These are phyloP conservation scores for Tenodera sinensis DNA, from an alignment of 2,888 invertebrate genomes.

Conservation along the genomic window DNA sequence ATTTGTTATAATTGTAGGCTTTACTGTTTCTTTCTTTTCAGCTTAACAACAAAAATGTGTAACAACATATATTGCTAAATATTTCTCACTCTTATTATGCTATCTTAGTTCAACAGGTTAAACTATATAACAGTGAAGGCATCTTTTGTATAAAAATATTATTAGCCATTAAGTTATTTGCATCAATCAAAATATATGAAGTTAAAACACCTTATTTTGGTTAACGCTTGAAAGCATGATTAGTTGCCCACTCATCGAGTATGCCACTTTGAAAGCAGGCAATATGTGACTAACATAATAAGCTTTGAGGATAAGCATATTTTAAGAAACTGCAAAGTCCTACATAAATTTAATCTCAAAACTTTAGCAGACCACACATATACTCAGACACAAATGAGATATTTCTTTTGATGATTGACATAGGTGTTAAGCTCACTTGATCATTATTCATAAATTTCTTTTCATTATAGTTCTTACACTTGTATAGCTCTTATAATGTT, in stretches of 20 bases:
- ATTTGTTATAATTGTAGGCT: no score
- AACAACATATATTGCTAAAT: neutral
- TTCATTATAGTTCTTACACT: no score
- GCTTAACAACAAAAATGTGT: neutral
- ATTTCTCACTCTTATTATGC: neutral
- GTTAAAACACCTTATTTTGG: neutral
- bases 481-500: no score
- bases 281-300: no score
- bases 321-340: no score
- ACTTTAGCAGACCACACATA: no score
- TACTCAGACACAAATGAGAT: no score
- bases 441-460: no score
- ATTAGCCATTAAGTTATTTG: constrained; percentile 2
- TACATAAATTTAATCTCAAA: no score
- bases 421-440: no score
- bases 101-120: neutral
- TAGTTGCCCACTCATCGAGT: neutral
- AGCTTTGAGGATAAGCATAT: no score
- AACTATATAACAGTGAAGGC: constrained; percentile 23
- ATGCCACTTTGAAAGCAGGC: neutral
- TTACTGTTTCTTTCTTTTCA: neutral
- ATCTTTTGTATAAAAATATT: constrained; percentile 24
- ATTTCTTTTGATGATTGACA: no score
- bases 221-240: neutral
- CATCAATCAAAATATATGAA: constrained; percentile 1